Percentiles rank a stretch among this genome's conserved stretches.
phyloP scores from a whole-genome alignment of 1,140 invertebrate genomes.

The Ruditapes philippinarum region DNA sequence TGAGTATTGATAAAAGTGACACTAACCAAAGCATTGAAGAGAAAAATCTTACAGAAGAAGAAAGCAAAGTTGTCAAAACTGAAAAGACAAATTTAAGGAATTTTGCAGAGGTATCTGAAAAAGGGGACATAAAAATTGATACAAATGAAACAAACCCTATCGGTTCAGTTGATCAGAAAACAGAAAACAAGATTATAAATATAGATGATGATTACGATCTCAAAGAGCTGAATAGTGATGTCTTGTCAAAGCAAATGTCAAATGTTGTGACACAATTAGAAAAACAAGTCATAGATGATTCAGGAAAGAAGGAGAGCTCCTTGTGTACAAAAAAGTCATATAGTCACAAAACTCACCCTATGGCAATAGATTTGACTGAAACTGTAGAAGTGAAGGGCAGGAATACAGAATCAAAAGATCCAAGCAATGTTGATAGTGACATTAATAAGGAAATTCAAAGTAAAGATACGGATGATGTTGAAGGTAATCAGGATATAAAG shows the following conservation, averaged over 20 bases:
- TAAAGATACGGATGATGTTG: not conserved
- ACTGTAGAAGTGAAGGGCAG: not conserved
- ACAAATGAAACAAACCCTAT: not conserved
- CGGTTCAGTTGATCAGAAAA: not conserved
- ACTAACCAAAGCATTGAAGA: not conserved
- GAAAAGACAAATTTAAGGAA: not conserved
- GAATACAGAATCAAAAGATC: not conserved
- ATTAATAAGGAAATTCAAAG: not conserved
- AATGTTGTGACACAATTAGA: slow-evolving; percentile 21
- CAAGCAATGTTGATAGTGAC: not conserved
- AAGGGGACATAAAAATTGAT: not conserved
- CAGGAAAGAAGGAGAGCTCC: not conserved
- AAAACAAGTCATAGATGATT: not conserved
- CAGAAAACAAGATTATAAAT: not conserved
- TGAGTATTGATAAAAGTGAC: slow-evolving; percentile 17
- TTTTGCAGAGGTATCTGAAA: not conserved
- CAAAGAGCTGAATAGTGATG: slow-evolving; percentile 17
- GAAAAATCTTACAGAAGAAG: not conserved
- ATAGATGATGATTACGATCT: slow-evolving; percentile 17
- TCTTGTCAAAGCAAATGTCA: slow-evolving; percentile 23
- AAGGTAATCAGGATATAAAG: not conserved
- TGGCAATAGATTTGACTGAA: not conserved
- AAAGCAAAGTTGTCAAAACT: not conserved
- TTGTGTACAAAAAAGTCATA: not conserved
- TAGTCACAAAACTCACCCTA: too few species aligned